Conservation (phyloP, 2,888 invertebrate species). For the Tipula vernalis region DNA sequence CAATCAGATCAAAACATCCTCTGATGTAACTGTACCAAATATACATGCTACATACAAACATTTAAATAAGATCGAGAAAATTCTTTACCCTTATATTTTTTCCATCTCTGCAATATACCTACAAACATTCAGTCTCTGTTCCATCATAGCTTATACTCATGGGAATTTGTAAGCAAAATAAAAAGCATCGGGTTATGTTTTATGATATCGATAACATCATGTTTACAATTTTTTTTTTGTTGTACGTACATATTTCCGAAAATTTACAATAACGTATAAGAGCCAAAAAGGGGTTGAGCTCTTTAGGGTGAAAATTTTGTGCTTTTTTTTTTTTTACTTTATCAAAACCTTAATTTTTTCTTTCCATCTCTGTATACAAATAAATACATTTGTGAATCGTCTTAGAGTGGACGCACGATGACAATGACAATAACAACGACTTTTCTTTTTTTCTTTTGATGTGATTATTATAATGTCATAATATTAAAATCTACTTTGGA, state of each 20-base stretch:
- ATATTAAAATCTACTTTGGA: background rate
- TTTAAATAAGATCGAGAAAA: background rate
- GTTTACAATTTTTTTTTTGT: background rate
- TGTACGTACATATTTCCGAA: background rate
- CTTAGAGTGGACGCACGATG: background rate
- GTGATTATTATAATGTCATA: background rate
- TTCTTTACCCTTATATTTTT: background rate
- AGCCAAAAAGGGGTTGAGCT: background rate
- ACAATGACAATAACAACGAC: background rate
- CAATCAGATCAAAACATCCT: background rate
- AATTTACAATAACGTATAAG: background rate
- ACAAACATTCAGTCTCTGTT: background rate
- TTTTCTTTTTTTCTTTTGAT: background rate
- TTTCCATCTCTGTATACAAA: background rate
- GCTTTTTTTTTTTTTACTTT: background rate
- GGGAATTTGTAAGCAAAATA: background rate
- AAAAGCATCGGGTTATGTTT: background rate
- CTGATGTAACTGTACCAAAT: background rate
- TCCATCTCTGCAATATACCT: background rate
- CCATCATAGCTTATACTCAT: background rate
- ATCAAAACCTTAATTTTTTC: background rate
- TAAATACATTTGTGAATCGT: background rate
- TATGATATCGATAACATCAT: background rate
- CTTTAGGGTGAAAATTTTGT: background rate
- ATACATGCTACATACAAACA: background rate